These are phyloP conservation scores for Xyliphius kryptos DNA, from an alignment of 2,113 vertebrate species.

Conservation along the genomic window DNA sequence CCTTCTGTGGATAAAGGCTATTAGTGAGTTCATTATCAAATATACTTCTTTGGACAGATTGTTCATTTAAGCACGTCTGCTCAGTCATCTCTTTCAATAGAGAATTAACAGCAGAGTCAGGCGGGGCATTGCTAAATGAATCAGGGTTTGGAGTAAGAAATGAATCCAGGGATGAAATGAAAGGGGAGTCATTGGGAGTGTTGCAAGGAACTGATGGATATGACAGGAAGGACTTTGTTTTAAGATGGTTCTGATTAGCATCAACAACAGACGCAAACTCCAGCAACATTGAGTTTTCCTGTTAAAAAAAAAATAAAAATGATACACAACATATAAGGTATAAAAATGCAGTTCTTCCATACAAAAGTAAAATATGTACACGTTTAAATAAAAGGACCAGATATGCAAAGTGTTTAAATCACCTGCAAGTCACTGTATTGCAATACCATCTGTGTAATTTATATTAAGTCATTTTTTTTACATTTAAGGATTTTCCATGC, in stretches of 20 bases:
- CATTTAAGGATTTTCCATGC: too few species aligned
- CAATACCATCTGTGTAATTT: too few species aligned
- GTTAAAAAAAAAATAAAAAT: conserved; percentile 78
- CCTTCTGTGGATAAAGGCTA: conserved; percentile 68
- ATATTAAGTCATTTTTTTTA: too few species aligned
- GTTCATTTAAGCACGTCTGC: conserved; percentile 62
- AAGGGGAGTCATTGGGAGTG: conserved; percentile 70
- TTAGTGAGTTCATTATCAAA: conserved; percentile 77
- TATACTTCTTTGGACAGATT: conserved; percentile 67
- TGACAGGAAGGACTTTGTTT: conserved; percentile 74
- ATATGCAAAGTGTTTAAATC: too few species aligned
- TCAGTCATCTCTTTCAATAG: conserved; percentile 46
- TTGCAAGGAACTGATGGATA: conserved; percentile 63
- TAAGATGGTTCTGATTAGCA: conserved; percentile 83
- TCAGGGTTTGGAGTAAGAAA: conserved; percentile 85
- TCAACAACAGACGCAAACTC: conserved; percentile 91
- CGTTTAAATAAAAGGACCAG: too few species aligned
- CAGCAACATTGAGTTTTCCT: conserved; percentile 92
- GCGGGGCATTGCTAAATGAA: conserved; percentile 87
- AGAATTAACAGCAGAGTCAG: conserved; percentile 58
- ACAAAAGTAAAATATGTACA: too few species aligned
- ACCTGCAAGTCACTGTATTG: too few species aligned
- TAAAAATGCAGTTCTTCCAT: too few species aligned
- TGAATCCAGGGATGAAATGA: conserved; percentile 76
- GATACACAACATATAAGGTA: conserved; percentile 55